Base-by-base conservation (phyloP, 2,888 invertebrate genomes). In the Gari tellinella region DNA sequence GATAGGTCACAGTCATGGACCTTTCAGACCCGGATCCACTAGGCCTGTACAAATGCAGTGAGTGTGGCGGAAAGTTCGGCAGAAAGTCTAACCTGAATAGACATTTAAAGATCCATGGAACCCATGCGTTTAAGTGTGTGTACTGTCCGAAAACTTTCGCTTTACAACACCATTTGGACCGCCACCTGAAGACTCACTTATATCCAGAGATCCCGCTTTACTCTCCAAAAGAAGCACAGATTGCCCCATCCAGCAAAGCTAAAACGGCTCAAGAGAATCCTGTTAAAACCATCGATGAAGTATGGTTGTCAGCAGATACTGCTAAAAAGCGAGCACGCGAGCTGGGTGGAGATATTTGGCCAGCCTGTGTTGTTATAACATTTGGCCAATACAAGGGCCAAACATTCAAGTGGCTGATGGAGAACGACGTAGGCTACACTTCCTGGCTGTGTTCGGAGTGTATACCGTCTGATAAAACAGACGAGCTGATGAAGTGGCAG, bases 331-430 rank as follows among this genome's bases (percentile, higher is more conserved):
- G n/a, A 10, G 40, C 56, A 1, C 41, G 38, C 23, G 4, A 19
- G 37, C 8, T 38, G 25, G 55, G 55, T 43, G 63, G 63, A 0
- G 31, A 55, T 2, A 21, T 14, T 0, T 45, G 55, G 63, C 41
- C n/a, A 41, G 61, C 61, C 1, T 61, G 61, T 17, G 51, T 51
- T 3, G 23, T 26, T 1, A n/a, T 65, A 49, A 55, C 46, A 38
- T 56, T 23, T 31, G 48, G 40, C 14, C 10, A 40, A 40, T 40
- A 49, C 23, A 14, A 23, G n/a, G 65, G 56, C 23, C 31, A 65
- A 40, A 56, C 48, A 0, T 65, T 65, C 65, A 65, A 57, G 26
- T 65, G 56, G 56, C 51, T 65, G 17, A 48, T 65, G 1, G 65
- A 65, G 23, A 65, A 65, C 41, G 65, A 43, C 37, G 31, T 65